Percentiles rank a stretch among this genome's conserved stretches.
Evolutionary conservation across 2,113 vertebrate species (phyloP).

Genomic region (Phyllostomus discolor): DNA sequence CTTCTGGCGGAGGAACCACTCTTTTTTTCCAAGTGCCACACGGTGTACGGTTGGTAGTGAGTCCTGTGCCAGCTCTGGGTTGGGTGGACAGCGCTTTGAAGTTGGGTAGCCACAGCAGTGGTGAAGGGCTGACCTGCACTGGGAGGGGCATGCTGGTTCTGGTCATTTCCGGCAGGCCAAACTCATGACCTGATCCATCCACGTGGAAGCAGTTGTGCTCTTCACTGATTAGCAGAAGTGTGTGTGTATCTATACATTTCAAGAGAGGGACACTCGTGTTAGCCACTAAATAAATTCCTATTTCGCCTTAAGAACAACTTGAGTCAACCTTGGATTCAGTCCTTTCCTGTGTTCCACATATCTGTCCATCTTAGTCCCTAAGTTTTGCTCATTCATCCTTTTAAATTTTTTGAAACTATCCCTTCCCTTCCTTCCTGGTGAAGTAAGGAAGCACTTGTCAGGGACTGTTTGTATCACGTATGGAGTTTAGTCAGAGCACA

Average conservation of each 20-base stretch:
- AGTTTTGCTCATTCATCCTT: conserved; percentile 7
- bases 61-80: neutral
- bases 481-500: neutral
- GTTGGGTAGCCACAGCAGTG: neutral
- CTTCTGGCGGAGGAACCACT: conserved; percentile 89
- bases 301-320: neutral
- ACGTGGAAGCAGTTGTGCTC: neutral
- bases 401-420: neutral
- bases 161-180: neutral
- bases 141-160: neutral
- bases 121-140: neutral
- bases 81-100: neutral
- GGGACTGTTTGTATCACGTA: neutral
- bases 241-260: too few relatives aligned
- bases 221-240: neutral
- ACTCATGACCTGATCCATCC: neutral
- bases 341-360: neutral
- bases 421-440: neutral
- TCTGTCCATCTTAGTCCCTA: neutral
- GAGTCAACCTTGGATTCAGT: neutral
- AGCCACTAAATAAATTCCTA: neutral
- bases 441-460: neutral
- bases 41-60: conserved; percentile 90
- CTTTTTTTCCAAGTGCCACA: conserved; percentile 96
- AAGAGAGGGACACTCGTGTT: neutral